Percentiles rank a stretch among this genome's conserved stretches.
phyloP scores from a whole-genome alignment of 2,888 invertebrate species.

The Odontothrips loti region DNA sequence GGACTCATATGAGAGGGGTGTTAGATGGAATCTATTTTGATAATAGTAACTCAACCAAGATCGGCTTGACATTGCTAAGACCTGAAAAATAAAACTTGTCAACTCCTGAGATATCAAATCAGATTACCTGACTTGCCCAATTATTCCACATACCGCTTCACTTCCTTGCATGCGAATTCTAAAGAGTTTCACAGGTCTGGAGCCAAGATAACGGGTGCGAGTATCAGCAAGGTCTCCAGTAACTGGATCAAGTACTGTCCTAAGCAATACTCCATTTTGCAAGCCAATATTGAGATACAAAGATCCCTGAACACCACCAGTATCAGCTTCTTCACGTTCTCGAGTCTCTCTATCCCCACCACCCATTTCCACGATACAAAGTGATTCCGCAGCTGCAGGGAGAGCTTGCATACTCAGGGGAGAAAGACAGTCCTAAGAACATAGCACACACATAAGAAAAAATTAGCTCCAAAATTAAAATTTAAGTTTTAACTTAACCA shows the following conservation, averaged over 20 bases:
- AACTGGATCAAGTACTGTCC: conserved; percentile 91
- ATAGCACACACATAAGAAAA: conserved; percentile 28
- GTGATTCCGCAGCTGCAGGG: conserved; percentile 92
- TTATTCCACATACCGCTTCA: conserved; percentile 68
- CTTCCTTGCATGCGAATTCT: conserved; percentile 92
- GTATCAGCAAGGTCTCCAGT: conserved; percentile 97
- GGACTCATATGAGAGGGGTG: conserved; percentile 93
- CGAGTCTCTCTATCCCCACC: conserved; percentile 57
- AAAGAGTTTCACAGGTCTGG: conserved; percentile 92
- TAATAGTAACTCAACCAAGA: conserved; percentile 98
- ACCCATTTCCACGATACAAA: conserved; percentile 94
- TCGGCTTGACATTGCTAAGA: conserved; percentile 94
- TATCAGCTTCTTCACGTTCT: conserved; percentile 45
- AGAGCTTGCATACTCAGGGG: conserved; percentile 95
- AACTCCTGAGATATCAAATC: background rate
- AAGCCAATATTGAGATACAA: conserved; percentile 95
- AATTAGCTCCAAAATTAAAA: conserved; percentile 27
- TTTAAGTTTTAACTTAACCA: background rate
- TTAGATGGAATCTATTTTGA: conserved; percentile 92
- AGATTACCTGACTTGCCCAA: background rate
- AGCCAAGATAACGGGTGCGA: conserved; percentile 92
- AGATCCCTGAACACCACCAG: conserved; percentile 59
- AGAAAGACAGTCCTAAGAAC: conserved; percentile 77
- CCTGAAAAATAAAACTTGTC: conserved; percentile 42
- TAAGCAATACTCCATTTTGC: conserved; percentile 89